Evolutionary conservation across 2,113 vertebrate species (phyloP).

Genomic region (Girardinichthys multiradiatus): DNA sequence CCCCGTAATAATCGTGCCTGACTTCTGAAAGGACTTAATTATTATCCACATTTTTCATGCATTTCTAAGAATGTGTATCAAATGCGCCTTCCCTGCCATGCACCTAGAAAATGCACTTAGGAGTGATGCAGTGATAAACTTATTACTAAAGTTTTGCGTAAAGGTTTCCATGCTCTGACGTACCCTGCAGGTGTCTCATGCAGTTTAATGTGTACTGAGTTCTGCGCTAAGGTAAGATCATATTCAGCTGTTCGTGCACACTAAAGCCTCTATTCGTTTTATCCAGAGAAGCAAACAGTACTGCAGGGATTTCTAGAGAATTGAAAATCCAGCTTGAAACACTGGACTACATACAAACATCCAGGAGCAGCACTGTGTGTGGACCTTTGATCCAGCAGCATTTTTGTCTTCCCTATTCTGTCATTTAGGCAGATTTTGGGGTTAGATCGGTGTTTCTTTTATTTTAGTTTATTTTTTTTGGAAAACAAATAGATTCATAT

Average conservation of each 20-base stretch:
- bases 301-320: slow-evolving; percentile 13
- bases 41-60: slow-evolving; percentile 14
- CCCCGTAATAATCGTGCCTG: not conserved
- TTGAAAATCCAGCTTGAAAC: slow-evolving; percentile 14
- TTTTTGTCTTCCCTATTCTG: not conserved
- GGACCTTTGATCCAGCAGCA: not conserved
- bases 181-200: slow-evolving; percentile 10
- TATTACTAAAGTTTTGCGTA: not conserved
- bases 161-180: not conserved
- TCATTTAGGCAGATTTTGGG: not conserved
- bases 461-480: too few relatives aligned
- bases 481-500: slow-evolving; percentile 10
- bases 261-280: not conserved
- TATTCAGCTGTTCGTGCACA: slow-evolving; percentile 1
- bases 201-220: not conserved
- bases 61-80: not conserved
- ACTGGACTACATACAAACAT: slow-evolving; percentile 19
- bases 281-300: not conserved
- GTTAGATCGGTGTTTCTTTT: not conserved
- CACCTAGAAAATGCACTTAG: not conserved
- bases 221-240: slow-evolving; percentile 2
- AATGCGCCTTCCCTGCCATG: not conserved
- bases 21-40: not conserved
- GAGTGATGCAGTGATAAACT: not conserved
- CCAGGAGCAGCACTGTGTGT: not conserved